Percentiles rank a stretch among this genome's conserved stretches.
These are phyloP conservation scores for Agonum fuliginosum DNA, from an alignment of 2,888 invertebrate genomes.

Conservation along the genomic window DNA sequence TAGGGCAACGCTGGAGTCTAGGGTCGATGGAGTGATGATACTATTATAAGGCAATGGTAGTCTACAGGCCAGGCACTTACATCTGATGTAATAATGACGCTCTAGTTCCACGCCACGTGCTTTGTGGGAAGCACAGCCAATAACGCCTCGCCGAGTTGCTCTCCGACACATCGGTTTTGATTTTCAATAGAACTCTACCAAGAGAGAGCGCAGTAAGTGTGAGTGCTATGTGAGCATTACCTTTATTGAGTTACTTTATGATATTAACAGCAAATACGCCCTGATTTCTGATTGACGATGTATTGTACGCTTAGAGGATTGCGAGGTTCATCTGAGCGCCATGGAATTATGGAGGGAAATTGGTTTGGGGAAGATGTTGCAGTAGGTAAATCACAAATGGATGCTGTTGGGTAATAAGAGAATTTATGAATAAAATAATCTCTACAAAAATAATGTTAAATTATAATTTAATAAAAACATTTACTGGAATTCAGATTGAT, in stretches of 20 bases:
- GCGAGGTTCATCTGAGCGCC: neutral
- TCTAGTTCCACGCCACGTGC: no score
- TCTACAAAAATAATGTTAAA: no score
- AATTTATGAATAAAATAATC: no score
- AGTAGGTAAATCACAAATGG: neutral
- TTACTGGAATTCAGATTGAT: no score
- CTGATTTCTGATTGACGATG: neutral
- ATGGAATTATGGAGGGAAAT: neutral
- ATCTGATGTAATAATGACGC: slow-evolving; percentile 47
- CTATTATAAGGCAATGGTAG: slow-evolving; percentile 10
- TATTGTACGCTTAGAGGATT: neutral
- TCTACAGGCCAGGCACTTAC: slow-evolving; percentile 38
- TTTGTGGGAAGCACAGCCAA: neutral
- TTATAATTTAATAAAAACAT: no score
- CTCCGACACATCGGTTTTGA: slow-evolving; percentile 24
- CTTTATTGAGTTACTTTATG: slow-evolving; percentile 36
- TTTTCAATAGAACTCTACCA: slow-evolving; percentile 29
- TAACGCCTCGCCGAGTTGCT: neutral
- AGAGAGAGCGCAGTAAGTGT: no score
- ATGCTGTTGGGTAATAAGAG: no score
- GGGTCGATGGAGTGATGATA: slow-evolving; percentile 32
- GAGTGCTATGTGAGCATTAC: slow-evolving; percentile 11
- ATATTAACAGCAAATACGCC: slow-evolving; percentile 23
- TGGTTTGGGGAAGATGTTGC: no score
- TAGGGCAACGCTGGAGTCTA: slow-evolving; percentile 2